A percentile compares a stretch with the other conserved stretches of the same genome.
These are phyloP conservation scores for Stenodera caucasica DNA, from an alignment of 2,888 invertebrate species.

Conservation along the genomic window DNA sequence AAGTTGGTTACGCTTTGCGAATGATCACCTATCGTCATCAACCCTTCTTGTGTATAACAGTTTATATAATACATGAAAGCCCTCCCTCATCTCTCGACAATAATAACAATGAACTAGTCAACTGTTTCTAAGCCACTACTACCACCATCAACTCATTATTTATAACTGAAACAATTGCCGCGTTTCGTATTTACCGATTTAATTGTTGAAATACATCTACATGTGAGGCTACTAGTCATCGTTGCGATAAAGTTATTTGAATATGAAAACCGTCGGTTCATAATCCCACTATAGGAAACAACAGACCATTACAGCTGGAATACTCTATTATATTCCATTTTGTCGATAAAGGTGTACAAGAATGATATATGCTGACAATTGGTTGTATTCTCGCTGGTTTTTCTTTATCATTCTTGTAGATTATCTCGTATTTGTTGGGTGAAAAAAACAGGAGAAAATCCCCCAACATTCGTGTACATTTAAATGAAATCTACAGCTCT, in stretches of 20 bases:
- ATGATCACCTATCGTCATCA: conserved; percentile 1
- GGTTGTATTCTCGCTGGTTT: not conserved
- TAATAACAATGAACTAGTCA: conserved; percentile 30
- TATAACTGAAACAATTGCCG: conserved; percentile 30
- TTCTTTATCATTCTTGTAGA: too few relatives aligned
- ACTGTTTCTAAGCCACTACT: conserved; percentile 28
- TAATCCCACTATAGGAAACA: conserved; percentile 20
- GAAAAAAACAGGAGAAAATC: not conserved
- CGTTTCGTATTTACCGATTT: conserved; percentile 26
- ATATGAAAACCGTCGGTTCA: conserved; percentile 28
- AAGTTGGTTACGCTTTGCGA: not conserved
- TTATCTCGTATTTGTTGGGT: too few relatives aligned
- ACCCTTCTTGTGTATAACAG: conserved; percentile 11
- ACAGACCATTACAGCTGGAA: conserved; percentile 22
- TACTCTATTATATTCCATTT: conserved; percentile 8
- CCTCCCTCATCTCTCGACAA: conserved; percentile 25
- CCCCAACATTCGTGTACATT: not conserved
- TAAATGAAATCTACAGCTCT: not conserved
- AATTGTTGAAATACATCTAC: conserved; percentile 22
- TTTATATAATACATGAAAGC: conserved; percentile 19
- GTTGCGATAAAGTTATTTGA: conserved; percentile 28
- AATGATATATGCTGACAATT: not conserved
- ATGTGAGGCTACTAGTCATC: not conserved
- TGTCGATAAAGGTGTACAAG: not conserved
- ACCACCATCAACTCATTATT: conserved; percentile 23